phyloP scores from a whole-genome alignment of 2,797 vertebrate genomes.

The Carapus acus region DNA sequence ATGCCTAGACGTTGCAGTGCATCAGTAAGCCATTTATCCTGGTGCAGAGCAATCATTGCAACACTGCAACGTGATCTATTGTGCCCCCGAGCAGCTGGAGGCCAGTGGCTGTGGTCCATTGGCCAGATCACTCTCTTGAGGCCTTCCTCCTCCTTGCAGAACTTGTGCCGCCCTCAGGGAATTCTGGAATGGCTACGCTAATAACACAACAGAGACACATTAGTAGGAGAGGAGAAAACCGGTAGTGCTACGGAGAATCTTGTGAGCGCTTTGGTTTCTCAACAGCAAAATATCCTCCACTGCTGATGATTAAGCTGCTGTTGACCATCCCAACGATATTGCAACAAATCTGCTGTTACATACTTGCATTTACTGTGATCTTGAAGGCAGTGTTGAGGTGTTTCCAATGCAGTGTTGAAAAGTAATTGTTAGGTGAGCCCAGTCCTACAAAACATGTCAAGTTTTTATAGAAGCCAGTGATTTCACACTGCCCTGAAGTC shows the following conservation, averaged over 20 bases:
- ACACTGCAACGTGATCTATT: constrained; percentile 20
- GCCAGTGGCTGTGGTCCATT: constrained; percentile 8
- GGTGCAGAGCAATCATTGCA: constrained; percentile 17
- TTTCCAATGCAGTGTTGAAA: no score
- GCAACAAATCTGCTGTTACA: no score
- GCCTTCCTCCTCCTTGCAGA: constrained; percentile 4
- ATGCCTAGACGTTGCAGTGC: constrained; percentile 23
- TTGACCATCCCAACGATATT: no score
- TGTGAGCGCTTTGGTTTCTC: constrained; percentile 9
- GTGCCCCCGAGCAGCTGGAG: constrained; percentile 20
- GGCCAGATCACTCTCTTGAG: constrained; percentile 14
- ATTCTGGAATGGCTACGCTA: constrained; percentile 7
- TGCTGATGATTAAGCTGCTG: background rate
- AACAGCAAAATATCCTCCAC: background rate
- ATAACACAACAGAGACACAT: constrained; percentile 11
- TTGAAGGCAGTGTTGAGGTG: no score
- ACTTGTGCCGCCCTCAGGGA: constrained; percentile 10
- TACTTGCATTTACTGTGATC: no score
- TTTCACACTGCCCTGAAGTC: background rate
- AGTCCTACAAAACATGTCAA: no score
- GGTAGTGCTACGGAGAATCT: constrained; percentile 3
- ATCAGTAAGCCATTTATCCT: constrained; percentile 25
- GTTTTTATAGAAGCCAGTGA: no score
- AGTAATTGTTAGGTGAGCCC: no score
- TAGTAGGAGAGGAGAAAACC: constrained; percentile 2